Evolutionary conservation across 2,113 vertebrate species (phyloP).

Genomic region (Clupea harengus): DNA sequence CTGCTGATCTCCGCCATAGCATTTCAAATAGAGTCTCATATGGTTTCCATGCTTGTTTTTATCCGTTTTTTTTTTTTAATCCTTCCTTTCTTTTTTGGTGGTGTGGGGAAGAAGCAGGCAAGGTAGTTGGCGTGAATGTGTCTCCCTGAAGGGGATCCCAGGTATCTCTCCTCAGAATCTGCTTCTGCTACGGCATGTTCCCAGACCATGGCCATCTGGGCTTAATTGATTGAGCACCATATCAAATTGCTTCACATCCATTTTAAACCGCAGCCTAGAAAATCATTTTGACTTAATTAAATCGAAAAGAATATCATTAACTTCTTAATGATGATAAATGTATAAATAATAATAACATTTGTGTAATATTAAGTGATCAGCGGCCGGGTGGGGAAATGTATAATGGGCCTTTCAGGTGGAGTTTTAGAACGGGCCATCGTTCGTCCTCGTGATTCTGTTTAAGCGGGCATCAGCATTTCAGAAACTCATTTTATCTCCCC

Average conservation of each 20-base stretch:
- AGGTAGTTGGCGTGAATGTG: neutral
- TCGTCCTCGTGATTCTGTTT: neutral
- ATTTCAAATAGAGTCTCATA: conserved; percentile 31
- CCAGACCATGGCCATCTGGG: conserved; percentile 63
- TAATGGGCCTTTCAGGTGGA: conserved; percentile 54
- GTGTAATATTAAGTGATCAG: conserved; percentile 59
- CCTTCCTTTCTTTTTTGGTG: neutral
- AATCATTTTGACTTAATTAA: conserved; percentile 63
- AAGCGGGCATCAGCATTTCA: conserved; percentile 47
- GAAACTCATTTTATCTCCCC: conserved; percentile 60
- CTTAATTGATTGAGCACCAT: conserved; percentile 62
- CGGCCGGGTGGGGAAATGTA: conserved; percentile 56
- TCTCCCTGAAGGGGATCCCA: conserved; percentile 34
- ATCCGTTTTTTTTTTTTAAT: conserved; percentile 12
- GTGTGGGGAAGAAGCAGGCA: neutral
- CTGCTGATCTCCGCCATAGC: conserved; percentile 41
- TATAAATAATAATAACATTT: conserved; percentile 69
- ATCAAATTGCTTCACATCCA: conserved; percentile 57
- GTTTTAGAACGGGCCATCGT: conserved; percentile 48
- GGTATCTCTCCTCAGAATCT: conserved; percentile 36
- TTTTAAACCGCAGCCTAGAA: conserved; percentile 53
- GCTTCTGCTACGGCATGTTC: conserved; percentile 48
- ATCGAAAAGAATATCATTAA: conserved; percentile 68
- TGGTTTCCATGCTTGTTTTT: conserved; percentile 35
- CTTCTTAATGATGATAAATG: conserved; percentile 70